Evolutionary conservation across 2,113 vertebrate genomes (phyloP).

Genomic region (Phrynosoma platyrhinos): DNA sequence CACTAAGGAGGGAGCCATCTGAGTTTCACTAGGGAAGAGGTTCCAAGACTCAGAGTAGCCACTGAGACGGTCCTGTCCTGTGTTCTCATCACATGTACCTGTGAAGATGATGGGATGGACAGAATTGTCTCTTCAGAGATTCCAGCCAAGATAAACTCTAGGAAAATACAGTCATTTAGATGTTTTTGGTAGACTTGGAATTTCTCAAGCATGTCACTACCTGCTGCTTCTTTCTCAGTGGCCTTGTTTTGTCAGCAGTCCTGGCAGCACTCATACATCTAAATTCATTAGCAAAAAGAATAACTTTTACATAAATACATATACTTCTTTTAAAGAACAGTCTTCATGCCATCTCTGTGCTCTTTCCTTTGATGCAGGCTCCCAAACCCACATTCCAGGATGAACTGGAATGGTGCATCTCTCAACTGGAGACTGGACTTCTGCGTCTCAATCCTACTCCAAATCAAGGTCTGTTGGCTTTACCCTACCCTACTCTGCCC

Average conservation of each 20-base stretch:
- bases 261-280: background rate
- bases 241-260: background rate
- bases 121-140: no score
- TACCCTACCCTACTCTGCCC: background rate
- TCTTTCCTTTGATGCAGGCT: constrained; percentile 26
- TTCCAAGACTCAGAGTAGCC: no score
- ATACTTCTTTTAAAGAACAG: background rate
- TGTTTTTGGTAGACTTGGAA: background rate
- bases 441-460: constrained; percentile 4
- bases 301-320: background rate
- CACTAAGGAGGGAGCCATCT: no score
- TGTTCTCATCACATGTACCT: no score
- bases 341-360: background rate
- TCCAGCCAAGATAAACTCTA: no score
- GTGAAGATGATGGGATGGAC: no score
- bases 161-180: no score
- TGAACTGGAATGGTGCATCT: constrained; percentile 66
- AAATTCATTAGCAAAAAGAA: background rate
- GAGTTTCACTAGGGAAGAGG: no score
- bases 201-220: background rate
- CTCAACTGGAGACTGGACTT: constrained; percentile 57
- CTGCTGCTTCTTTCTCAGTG: background rate
- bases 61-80: no score
- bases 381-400: constrained; percentile 43
- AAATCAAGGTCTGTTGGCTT: constrained; percentile 42